phyloP scores from a whole-genome alignment of 2,888 invertebrate genomes.

The Rotaria socialis region DNA sequence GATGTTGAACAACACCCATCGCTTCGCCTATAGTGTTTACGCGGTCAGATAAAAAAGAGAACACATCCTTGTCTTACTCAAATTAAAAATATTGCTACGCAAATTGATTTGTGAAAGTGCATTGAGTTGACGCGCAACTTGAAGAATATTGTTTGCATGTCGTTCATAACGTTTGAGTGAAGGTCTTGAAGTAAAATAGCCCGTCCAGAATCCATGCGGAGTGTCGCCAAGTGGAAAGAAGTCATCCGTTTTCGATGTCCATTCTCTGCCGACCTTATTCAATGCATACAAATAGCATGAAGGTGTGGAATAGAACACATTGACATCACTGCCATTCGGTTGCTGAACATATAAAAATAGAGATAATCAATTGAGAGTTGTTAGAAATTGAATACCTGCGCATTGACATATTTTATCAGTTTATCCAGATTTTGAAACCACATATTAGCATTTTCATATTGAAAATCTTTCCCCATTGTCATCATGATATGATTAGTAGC shows the following conservation, averaged over 20 bases:
- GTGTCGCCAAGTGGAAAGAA: slow-evolving; percentile 68
- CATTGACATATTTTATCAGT: slow-evolving; percentile 72
- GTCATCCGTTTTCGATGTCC: slow-evolving; percentile 73
- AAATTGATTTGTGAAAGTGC: slow-evolving; percentile 37
- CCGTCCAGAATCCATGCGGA: slow-evolving; percentile 84
- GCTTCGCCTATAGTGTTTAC: slow-evolving; percentile 50
- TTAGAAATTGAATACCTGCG: slow-evolving; percentile 43
- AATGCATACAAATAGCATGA: slow-evolving; percentile 62
- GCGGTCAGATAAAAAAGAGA: too few species aligned
- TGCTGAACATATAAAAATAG: neutral
- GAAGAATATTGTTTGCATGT: slow-evolving; percentile 58
- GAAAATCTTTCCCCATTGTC: slow-evolving; percentile 87
- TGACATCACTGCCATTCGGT: slow-evolving; percentile 62
- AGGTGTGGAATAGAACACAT: slow-evolving; percentile 67
- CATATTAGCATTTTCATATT: slow-evolving; percentile 74
- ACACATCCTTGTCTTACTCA: neutral
- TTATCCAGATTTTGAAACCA: slow-evolving; percentile 81
- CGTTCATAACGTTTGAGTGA: slow-evolving; percentile 61
- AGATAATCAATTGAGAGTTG: neutral
- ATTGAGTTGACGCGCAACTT: slow-evolving; percentile 51
- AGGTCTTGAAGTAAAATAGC: slow-evolving; percentile 65
- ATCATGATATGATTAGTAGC: slow-evolving; percentile 70
- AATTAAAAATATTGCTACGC: neutral
- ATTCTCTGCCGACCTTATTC: slow-evolving; percentile 66
- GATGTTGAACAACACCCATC: slow-evolving; percentile 70